A percentile compares a stretch with the other conserved stretches of the same genome.
These are phyloP conservation scores for Danio jaintianensis DNA, from an alignment of 2,797 vertebrate species.

Conservation along the genomic window DNA sequence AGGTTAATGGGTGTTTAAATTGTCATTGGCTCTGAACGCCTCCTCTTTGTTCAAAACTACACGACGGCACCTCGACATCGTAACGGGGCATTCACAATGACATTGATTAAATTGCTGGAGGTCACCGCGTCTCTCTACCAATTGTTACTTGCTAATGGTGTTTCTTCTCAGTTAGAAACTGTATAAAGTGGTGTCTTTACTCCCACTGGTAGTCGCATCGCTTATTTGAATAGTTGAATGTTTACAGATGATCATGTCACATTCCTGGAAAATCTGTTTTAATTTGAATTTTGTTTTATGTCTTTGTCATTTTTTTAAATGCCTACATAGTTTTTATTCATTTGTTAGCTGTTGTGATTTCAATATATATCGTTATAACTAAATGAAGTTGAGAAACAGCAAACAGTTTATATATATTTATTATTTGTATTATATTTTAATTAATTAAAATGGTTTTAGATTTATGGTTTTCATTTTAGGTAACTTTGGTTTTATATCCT, in stretches of 20 bases:
- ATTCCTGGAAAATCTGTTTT: background rate
- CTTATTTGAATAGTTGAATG: background rate
- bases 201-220: background rate
- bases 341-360: no score
- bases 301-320: no score
- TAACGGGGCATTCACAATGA: background rate
- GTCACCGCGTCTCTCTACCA: background rate
- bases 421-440: no score
- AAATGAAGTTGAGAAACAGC: no score
- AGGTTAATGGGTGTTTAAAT: slow-evolving; percentile 26
- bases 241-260: background rate
- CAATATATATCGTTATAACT: no score
- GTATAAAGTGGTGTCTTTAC: background rate
- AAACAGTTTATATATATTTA: no score
- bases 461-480: no score
- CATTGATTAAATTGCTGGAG: slow-evolving; percentile 15
- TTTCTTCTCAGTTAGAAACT: background rate
- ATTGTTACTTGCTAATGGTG: background rate
- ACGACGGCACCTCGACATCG: background rate
- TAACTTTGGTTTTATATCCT: no score
- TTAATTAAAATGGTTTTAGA: no score
- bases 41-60: background rate
- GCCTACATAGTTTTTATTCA: no score
- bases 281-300: no score
- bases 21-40: slow-evolving; percentile 11